Evolutionary conservation across 2,888 invertebrate species (phyloP), one percentile per base, ranked within the genome.

Genomic region (Agrilus mali): DNA sequence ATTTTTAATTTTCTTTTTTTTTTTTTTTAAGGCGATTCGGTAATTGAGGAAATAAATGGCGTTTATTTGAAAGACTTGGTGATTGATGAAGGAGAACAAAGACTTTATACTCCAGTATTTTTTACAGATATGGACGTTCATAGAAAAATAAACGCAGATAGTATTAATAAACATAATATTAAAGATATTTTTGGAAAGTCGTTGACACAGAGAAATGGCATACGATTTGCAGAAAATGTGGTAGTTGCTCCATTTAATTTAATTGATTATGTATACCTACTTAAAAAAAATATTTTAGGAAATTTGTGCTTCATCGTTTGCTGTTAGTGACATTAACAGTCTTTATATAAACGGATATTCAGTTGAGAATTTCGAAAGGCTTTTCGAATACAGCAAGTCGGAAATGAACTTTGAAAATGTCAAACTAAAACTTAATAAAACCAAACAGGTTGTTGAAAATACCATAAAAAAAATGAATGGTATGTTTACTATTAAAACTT

Each of bases 281-380:
- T 27, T 10, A 27, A 10, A 10, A 3, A 8, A 10, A 10, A 27
- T 5, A 42, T 53, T 58, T 43, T 50, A 64, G 64, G 53, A 47
- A 45, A 48, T 56, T n/a, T 38, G 44, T 36, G 46, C 43, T 34
- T 17, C 44, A n/a, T 37, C 49, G 10, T 14, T 47, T 36, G 40
- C 53, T 22, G 43, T 32, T n/a, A 58, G 58, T 33, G 55, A 55
- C 38, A 57, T 65, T 16, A 44, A 46, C 31, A 51, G 61, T 4
- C 47, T 59, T 37, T 55, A 45, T 36, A 59, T 66, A 44, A 65
- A 65, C 48, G 59, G 59, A 16, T 49, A 58, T 42, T 51, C 59
- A 10, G 40, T 61, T 13, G 47, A 55, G 34, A 37, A 50, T 35
- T 52, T 64, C 33, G 50, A 55, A 38, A 50, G 57, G 39, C 52